Evolutionary conservation across 2,797 vertebrate genomes (phyloP), one percentile per base, ranked within the genome.

Genomic region (Kryptolebias ocellatus): DNA sequence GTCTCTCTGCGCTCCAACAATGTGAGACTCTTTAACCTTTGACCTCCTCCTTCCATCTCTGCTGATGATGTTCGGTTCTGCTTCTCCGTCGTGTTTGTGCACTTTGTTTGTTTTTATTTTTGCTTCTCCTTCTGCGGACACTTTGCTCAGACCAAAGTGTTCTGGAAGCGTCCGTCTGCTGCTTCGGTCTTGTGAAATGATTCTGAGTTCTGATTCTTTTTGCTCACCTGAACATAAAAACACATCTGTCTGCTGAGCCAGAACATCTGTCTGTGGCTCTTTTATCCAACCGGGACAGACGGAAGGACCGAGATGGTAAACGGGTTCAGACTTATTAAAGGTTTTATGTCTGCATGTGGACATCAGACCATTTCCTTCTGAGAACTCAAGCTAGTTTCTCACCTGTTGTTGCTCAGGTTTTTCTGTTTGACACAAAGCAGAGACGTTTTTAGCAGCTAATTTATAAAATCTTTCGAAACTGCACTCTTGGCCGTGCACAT

Each of bases 1-100:
- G 98, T 99, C 87, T 97, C 96, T 67, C 95, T 99, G 73, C 95
- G 98, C 70, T 98, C 97, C 74, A 99, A 97, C 94, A 99, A 97
- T 85, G 98, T 99, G 94, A 98, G 97, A 90, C 80, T 69, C 64
- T 54, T 39, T 53, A n/a, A 51, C 16, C 78, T 17, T 17, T 63
- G 45, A 39, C 39, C 39, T 11, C 5, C 62, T 28, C 2, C 14
- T 52, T 42, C 7, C 18, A 84, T 83, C 60, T 55, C 59, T 51
- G 75, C 67, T 74, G 52, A 60, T 24, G 64, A 49, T 44, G 37
- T 66, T 49, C 5, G 58, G 49, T 49, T 56, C 67, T 39, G 83
- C 80, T 74, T 81, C 60, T 74, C 60, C 77, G 49, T 79, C 58
- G 78, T 84, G 18, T 44, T n/a, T 31, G 53, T 85, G 71, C 76